phyloP scores from a whole-genome alignment of 2,113 vertebrate species.

The Nesoenas mayeri region DNA sequence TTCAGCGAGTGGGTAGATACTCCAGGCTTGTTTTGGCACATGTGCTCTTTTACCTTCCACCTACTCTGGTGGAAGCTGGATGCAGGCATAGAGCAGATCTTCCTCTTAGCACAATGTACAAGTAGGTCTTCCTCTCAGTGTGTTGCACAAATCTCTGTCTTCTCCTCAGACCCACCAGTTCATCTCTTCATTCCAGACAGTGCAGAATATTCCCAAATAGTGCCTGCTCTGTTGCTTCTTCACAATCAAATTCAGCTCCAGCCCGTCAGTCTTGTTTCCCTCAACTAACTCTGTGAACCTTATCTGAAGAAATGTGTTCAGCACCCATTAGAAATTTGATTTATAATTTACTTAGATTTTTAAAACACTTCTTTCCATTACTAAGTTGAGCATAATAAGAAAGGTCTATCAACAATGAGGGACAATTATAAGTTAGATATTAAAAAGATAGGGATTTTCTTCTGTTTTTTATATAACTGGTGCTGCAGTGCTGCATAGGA shows the following conservation, averaged over 20 bases:
- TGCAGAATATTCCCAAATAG: not conserved
- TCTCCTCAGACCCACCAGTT: not conserved
- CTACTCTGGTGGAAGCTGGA: not conserved
- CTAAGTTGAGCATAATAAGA: not conserved
- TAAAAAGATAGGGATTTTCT: not conserved
- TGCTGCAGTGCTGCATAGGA: constrained; percentile 1
- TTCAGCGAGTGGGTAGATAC: not conserved
- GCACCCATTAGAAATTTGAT: not conserved
- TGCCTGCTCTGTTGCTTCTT: not conserved
- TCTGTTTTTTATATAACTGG: not conserved
- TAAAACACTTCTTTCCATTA: not conserved
- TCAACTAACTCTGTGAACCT: not conserved
- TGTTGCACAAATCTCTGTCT: not conserved
- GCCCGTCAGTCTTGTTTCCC: not conserved
- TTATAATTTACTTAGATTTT: constrained; percentile 3
- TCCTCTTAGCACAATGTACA: not conserved
- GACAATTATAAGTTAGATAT: not conserved
- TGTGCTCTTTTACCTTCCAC: not conserved
- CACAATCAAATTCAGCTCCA: not conserved
- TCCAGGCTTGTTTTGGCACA: not conserved
- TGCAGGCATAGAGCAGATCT: not conserved
- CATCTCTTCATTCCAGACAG: not conserved
- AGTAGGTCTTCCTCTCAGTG: not conserved
- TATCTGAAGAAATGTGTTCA: not conserved
- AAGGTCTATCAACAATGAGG: not conserved